A percentile compares a stretch with the other conserved stretches of the same genome.
phyloP scores from a whole-genome alignment of 2,797 vertebrate genomes.

The Streptopelia turtur region DNA sequence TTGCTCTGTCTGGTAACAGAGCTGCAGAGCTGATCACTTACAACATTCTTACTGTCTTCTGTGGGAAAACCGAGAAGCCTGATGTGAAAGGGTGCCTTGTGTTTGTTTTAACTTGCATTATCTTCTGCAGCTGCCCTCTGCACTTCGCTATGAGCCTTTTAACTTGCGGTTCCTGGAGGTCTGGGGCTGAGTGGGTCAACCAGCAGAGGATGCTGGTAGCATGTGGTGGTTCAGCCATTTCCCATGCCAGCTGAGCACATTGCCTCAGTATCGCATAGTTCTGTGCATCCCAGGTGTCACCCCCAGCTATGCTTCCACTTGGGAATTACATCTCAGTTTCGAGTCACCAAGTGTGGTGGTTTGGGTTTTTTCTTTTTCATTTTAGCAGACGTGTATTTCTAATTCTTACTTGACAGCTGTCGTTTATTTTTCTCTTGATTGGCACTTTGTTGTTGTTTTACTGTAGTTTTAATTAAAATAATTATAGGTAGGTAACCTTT shows the following conservation, averaged over 20 bases:
- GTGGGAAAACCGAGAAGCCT: background rate
- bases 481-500: background rate
- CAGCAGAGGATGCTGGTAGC: conserved; percentile 34
- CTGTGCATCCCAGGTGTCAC: background rate
- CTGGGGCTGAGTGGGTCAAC: background rate
- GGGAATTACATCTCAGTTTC: background rate
- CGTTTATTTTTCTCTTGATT: background rate
- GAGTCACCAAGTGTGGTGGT: background rate
- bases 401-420: background rate
- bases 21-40: background rate
- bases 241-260: accelerated
- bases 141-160: background rate
- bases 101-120: background rate
- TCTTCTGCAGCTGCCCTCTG: background rate
- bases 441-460: background rate
- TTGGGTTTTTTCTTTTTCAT: background rate
- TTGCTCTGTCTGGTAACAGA: background rate
- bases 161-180: background rate
- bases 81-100: background rate
- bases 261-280: background rate
- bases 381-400: background rate
- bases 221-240: background rate
- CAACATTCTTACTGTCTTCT: background rate
- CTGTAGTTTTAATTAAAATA: background rate
- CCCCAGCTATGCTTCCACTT: background rate